Conservation (phyloP, 35 echinoderm and acorn worm genomes). For the Nesometra sesokonis region DNA sequence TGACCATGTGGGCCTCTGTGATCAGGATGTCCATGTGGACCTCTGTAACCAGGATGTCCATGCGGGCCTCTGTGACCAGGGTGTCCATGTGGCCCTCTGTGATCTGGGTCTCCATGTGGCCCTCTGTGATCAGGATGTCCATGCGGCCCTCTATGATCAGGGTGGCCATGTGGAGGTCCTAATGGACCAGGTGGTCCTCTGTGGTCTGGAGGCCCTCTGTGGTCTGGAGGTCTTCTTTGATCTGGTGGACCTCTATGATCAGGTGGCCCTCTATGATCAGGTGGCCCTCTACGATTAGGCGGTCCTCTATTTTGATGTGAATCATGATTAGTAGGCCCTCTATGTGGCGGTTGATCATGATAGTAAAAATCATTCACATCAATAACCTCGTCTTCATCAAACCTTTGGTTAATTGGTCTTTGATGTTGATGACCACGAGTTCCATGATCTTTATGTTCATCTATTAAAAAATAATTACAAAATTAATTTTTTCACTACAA, state of each 20-base stretch:
- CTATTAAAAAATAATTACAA: not conserved
- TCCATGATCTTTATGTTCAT: not conserved
- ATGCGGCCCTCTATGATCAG: not conserved
- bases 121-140: not conserved
- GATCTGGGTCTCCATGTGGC: not conserved
- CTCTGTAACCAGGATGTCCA: not conserved
- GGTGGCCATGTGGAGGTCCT: not conserved
- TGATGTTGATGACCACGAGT: not conserved
- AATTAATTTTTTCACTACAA: no score
- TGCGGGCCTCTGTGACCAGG: not conserved
- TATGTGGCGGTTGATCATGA: not conserved
- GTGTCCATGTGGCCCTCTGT: not conserved
- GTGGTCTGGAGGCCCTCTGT: not conserved
- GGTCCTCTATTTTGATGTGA: not conserved
- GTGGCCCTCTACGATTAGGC: not conserved
- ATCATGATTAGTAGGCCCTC: not conserved
- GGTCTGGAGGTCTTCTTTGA: not conserved
- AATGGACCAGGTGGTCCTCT: no score
- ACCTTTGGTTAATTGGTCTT: no score
- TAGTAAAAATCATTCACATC: not conserved
- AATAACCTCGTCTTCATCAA: no score
- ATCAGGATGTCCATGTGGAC: not conserved
- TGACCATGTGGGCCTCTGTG: not conserved
- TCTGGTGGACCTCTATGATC: not conserved
- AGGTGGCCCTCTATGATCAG: not conserved